Evolutionary conservation across 2,888 invertebrate genomes (phyloP).

Genomic region (Hypercompe scribonia): DNA sequence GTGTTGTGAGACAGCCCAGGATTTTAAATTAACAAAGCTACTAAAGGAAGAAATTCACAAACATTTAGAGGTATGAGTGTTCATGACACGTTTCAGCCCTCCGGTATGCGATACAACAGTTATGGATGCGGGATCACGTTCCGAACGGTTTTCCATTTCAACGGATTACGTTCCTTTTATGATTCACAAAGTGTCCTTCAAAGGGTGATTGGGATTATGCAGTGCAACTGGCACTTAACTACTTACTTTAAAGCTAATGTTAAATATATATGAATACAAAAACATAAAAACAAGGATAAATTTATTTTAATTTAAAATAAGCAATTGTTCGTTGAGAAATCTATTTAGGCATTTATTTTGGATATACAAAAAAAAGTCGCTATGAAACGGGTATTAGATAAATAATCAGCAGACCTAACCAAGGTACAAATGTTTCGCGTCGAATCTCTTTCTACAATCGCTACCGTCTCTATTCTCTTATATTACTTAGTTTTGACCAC

Average conservation of each 20-base stretch:
- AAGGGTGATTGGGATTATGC: neutral
- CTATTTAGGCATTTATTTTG: too few species aligned
- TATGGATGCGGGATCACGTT: constrained; percentile 4
- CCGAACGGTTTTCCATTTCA: constrained; percentile 26
- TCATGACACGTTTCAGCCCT: constrained; percentile 24
- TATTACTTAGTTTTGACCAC: too few species aligned
- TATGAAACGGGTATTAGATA: too few species aligned
- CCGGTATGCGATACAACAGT: constrained; percentile 21
- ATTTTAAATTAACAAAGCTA: constrained; percentile 24
- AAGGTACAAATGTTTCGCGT: too few species aligned
- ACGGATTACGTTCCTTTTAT: constrained; percentile 18
- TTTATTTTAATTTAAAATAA: too few species aligned
- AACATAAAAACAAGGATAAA: too few species aligned
- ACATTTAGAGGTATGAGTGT: constrained; percentile 18
- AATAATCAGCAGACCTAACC: too few species aligned
- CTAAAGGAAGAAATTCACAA: constrained; percentile 17
- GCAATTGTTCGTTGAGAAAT: too few species aligned
- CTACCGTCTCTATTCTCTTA: too few species aligned
- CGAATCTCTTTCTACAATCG: too few species aligned
- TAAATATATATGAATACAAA: neutral
- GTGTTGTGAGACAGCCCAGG: neutral
- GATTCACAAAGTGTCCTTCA: neutral
- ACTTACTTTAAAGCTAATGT: neutral
- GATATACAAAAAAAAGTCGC: too few species aligned
- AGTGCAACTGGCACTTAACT: neutral